A percentile compares a stretch with the other conserved stretches of the same genome.
Evolutionary conservation across 2,888 invertebrate species (phyloP).

Genomic region (Heliconius sara): DNA sequence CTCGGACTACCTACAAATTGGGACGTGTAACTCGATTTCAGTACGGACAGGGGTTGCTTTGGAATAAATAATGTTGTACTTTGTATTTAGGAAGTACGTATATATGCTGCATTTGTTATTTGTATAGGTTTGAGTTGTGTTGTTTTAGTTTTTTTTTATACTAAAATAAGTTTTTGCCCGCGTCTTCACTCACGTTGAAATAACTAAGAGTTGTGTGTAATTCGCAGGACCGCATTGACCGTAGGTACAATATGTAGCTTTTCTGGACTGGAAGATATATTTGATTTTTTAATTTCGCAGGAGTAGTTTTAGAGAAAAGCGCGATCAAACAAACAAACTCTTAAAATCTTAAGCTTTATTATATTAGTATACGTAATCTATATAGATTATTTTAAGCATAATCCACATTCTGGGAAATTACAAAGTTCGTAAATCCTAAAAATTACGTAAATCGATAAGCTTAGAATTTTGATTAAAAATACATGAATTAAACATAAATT

Average conservation of each 20-base stretch:
- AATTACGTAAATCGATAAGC: not conserved
- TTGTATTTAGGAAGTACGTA: not conserved
- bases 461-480: not conserved
- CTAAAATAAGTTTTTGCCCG: not conserved
- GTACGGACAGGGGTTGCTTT: constrained; percentile 7
- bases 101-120: not conserved
- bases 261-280: no score
- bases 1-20: constrained; percentile 21
- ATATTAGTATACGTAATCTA: no score
- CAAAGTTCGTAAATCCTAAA: not conserved
- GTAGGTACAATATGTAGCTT: no score
- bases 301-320: no score
- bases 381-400: no score
- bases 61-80: constrained; percentile 16
- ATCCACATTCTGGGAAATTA: not conserved
- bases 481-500: not conserved
- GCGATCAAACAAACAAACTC: no score
- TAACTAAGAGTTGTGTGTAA: no score
- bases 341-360: no score
- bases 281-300: no score
- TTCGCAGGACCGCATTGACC: no score
- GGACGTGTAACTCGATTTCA: constrained; percentile 11
- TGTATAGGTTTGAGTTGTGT: not conserved
- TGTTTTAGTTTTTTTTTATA: not conserved
- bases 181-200: no score